Evolutionary conservation across 2,113 vertebrate species (phyloP), one percentile per base, ranked within the genome.

Genomic region (Melanocharis versteri): DNA sequence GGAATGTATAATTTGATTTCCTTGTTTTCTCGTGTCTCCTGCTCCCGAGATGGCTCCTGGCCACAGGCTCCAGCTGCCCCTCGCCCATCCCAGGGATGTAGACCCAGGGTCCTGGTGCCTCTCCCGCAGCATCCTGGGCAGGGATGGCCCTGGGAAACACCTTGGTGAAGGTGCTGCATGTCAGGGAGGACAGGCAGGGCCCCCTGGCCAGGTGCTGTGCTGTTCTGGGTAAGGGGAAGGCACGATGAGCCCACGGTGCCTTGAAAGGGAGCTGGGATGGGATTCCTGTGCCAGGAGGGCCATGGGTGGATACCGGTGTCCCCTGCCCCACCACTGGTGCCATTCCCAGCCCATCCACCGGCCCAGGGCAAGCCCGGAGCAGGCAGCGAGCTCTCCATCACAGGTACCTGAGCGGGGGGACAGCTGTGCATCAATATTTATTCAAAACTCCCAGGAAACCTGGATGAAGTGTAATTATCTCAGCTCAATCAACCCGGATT

Each of bases 401-500:
- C 60, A 60, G 20, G 18, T 95, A 97, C 97, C 96, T 89, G 97
- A 76, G 84, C 31, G 0, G 76, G 87, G 91, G 97, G 96, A 96
- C 97, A 97, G 97, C 96, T 98, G 97, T 21, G 95, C 97, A 97
- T 97, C 98, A 95, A 97, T 97, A 97, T 97, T 97, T 97, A 98
- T 97, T 96, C 85, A 33, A 89, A 96, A 94, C 90, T 98, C 98
- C 96, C 97, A 89, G 97, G 97, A 97, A 98, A 96, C 90, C 95
- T 95, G 97, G 96, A 93, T 96, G 97, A 93, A 98, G 97, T 87
- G 94, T 97, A 97, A 98, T 98, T 98, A 98, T 97, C 97, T 96
- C 96, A 82, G 97, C 98, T 97, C 98, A 97, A 96, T 98, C 98
- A 97, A 56, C 90, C 96, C 20, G 45, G 97, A 98, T 98, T 98